Evolutionary conservation across 2,113 vertebrate species (phyloP).

Genomic region (Electrona antarctica): DNA sequence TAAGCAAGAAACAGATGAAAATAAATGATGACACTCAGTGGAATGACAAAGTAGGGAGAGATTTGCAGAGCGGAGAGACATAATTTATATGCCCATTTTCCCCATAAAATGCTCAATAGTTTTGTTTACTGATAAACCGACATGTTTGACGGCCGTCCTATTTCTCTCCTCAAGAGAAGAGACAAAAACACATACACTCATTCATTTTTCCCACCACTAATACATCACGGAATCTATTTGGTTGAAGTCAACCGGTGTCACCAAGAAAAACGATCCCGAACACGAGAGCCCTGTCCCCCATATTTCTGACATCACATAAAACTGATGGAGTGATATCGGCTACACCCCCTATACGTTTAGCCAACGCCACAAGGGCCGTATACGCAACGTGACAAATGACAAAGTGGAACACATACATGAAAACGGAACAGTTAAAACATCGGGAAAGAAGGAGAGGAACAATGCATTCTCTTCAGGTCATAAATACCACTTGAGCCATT

Average conservation of each 20-base stretch:
- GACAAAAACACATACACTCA: conserved; percentile 46
- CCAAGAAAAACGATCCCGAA: conserved; percentile 50
- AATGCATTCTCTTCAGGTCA: too few relatives aligned
- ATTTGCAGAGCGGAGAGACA: conserved; percentile 39
- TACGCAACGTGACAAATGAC: too few relatives aligned
- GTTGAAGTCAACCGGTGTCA: conserved; percentile 64
- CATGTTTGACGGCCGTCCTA: conserved; percentile 36
- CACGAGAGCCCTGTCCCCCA: neutral
- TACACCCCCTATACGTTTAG: too few relatives aligned
- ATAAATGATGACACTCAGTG: conserved; percentile 66
- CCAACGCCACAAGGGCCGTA: too few relatives aligned
- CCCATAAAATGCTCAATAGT: conserved; percentile 59
- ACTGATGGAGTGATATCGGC: too few relatives aligned
- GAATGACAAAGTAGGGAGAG: conserved; percentile 60
- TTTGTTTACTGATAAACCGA: conserved; percentile 65
- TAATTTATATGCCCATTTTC: conserved; percentile 50
- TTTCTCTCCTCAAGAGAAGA: conserved; percentile 64
- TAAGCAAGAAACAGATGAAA: conserved; percentile 63
- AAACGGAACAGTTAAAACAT: too few relatives aligned
- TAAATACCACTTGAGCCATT: too few relatives aligned
- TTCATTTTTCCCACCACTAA: conserved; percentile 37
- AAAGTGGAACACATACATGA: too few relatives aligned
- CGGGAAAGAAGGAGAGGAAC: too few relatives aligned
- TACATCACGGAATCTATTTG: conserved; percentile 55
- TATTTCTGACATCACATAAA: too few relatives aligned